Base-by-base conservation (phyloP, 2,113 vertebrate species). In the Brienomyrus longianalis region DNA sequence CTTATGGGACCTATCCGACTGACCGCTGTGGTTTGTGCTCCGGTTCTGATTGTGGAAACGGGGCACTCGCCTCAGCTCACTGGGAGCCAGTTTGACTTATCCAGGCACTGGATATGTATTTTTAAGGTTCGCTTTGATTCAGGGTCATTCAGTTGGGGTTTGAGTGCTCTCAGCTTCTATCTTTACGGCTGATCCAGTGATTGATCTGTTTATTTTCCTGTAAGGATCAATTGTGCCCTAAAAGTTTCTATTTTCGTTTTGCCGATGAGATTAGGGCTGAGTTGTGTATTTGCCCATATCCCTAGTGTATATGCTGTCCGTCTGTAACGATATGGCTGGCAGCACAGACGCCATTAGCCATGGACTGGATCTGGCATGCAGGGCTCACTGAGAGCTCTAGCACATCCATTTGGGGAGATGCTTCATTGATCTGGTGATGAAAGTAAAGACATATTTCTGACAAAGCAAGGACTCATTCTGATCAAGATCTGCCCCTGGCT, bases 161-260 rank as follows among this genome's bases (percentile, higher is more conserved):
- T 77, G 27, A 77, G 70, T 77, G 70, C 70, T 77, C 70, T 77
- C 13, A 39, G 45, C 43, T 86, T 13, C 86, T 88, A 88, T 62
- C 87, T 39, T 47, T 70, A 70, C 7, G 39, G 27, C 66, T 8
- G 83, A 45, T 85, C 89, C 92, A 27, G 86, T 87, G 45, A 91
- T 89, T 70, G 90, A 90, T 89, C 89, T 91, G 80, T 86, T 54
- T 91, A 90, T 93, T 90, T 90, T 91, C 89, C 90, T 87, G 89
- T 45, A 74, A 90, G 90, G 94, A 93, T 94, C 43, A 52, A 92
- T 95, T 96, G 92, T 83, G 86, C 90, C 89, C 91, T 92, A 50
- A 93, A 94, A 94, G 91, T 88, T 59, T 88, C 92, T 83, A 88
- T 93, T 95, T 93, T 89, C 91, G 90, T 87, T 92, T 88, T 45